These are phyloP conservation scores for Malaclemys terrapin DNA, from an alignment of 2,113 vertebrate species.

Conservation along the genomic window DNA sequence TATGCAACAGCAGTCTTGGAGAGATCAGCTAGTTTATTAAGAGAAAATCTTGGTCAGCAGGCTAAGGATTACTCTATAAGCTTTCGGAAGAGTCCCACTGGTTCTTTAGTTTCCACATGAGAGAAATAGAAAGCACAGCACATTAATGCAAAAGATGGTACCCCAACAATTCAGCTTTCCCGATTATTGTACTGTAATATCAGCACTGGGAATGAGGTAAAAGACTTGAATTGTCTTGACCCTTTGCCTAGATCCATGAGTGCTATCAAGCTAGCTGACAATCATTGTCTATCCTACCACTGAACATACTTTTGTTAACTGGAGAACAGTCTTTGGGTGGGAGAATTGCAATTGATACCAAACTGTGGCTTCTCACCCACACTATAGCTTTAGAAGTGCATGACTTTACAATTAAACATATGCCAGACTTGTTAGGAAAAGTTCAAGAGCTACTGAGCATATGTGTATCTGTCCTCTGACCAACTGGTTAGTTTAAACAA, in stretches of 20 bases:
- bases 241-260: slow-evolving; percentile 9
- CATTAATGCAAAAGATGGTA: background rate
- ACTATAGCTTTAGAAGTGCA: slow-evolving; percentile 23
- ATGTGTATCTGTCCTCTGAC: background rate
- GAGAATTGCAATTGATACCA: background rate
- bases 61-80: background rate
- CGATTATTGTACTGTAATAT: background rate
- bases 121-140: rapidly evolving
- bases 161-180: background rate
- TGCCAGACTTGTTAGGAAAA: slow-evolving; percentile 41
- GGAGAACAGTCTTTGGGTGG: background rate
- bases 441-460: slow-evolving; percentile 24
- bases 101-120: background rate
- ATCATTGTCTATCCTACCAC: rapidly evolving
- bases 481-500: background rate
- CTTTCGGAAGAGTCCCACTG: background rate
- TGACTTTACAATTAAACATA: slow-evolving; percentile 34
- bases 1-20: background rate
- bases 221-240: background rate
- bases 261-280: background rate
- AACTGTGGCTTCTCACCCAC: background rate
- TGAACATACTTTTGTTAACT: rapidly evolving
- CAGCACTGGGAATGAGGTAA: background rate
- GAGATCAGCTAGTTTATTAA: background rate
- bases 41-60: background rate